A percentile compares a stretch with the other conserved stretches of the same genome.
Evolutionary conservation across 2,888 invertebrate species (phyloP).

Genomic region (Psylliodes chrysocephalus): DNA sequence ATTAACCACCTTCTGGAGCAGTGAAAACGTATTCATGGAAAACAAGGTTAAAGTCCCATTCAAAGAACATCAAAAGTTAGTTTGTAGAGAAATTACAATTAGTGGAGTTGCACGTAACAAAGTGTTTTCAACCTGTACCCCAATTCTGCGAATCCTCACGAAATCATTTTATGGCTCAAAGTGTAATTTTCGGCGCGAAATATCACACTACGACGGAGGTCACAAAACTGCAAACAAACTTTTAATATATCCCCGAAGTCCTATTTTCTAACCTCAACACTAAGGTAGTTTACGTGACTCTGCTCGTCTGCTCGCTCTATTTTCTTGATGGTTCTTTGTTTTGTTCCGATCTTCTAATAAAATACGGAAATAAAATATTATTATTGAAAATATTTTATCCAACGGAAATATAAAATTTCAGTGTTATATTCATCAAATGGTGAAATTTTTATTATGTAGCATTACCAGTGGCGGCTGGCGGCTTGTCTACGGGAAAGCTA

Average conservation of each 20-base stretch:
- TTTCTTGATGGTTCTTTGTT: not conserved
- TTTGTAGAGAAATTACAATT: conserved; percentile 31
- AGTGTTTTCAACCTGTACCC: conserved; percentile 18
- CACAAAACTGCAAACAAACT: conserved; percentile 57
- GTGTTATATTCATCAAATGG: no score
- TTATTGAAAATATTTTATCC: no score
- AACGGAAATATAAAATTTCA: no score
- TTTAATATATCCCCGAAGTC: conserved; percentile 59
- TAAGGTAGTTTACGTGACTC: not conserved
- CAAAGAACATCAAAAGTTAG: conserved; percentile 29
- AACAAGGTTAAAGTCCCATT: conserved; percentile 30
- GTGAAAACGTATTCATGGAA: conserved; percentile 16
- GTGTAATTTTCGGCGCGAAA: conserved; percentile 30
- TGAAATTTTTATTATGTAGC: no score
- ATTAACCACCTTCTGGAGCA: not conserved
- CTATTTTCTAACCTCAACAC: conserved; percentile 48
- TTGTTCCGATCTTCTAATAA: not conserved
- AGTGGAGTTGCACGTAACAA: conserved; percentile 27
- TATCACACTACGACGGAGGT: conserved; percentile 27
- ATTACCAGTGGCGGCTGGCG: no score
- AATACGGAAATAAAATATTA: no score
- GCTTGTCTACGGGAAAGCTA: no score
- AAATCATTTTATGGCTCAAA: conserved; percentile 32
- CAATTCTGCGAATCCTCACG: conserved; percentile 28
- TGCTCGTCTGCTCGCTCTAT: not conserved